Conservation (phyloP, 64 coral and sea anemone genomes). For the Astreopora myriophthalma region DNA sequence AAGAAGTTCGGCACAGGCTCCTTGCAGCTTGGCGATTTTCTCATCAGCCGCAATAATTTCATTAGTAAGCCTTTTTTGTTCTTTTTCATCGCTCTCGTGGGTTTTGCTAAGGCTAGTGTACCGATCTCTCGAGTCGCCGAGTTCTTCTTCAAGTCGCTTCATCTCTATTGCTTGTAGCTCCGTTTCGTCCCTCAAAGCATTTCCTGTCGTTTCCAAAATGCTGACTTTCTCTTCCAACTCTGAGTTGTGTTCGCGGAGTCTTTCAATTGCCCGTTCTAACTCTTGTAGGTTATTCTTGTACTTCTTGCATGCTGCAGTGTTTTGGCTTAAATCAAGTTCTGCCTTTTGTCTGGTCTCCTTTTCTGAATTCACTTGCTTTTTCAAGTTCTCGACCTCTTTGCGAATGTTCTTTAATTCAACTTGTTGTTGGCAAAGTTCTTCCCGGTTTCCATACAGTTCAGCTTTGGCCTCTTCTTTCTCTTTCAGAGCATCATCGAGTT, state of each 20-base stretch:
- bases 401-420: slow-evolving; percentile 67
- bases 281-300: slow-evolving; percentile 72
- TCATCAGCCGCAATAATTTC: slow-evolving; percentile 71
- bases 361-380: slow-evolving; percentile 79
- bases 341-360: slow-evolving; percentile 65
- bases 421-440: slow-evolving; percentile 63
- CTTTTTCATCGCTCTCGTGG: slow-evolving; percentile 69
- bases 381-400: slow-evolving; percentile 66
- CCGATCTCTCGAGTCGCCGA: slow-evolving; percentile 52
- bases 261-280: slow-evolving; percentile 53
- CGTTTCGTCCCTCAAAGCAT: slow-evolving; percentile 67
- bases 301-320: slow-evolving; percentile 52
- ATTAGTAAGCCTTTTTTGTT: slow-evolving; percentile 60
- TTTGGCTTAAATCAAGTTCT: slow-evolving; percentile 74
- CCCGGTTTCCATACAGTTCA: slow-evolving; percentile 51
- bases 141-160: slow-evolving; percentile 73
- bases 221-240: slow-evolving; percentile 74
- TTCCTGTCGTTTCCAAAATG: slow-evolving; percentile 53
- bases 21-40: slow-evolving; percentile 76
- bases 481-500: slow-evolving; percentile 71
- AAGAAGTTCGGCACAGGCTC: slow-evolving; percentile 65
- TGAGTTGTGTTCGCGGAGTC: slow-evolving; percentile 64
- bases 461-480: slow-evolving; percentile 77
- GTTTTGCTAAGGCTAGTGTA: slow-evolving; percentile 28
- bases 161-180: slow-evolving; percentile 68